Evolutionary conservation across 2,888 invertebrate genomes (phyloP).

Genomic region (Heliconius aoede): DNA sequence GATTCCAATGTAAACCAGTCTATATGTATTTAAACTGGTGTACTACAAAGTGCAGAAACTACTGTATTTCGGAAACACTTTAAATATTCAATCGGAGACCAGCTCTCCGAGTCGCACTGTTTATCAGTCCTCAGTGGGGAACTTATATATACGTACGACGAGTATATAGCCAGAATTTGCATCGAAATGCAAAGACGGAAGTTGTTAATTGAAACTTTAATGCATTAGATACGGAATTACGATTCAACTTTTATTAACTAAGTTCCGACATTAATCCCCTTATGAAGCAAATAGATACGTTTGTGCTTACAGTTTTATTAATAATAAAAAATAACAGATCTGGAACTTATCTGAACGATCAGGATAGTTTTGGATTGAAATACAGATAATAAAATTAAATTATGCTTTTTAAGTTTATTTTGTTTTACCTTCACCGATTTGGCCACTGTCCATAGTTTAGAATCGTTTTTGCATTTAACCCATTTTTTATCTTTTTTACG

Average conservation of each 20-base stretch:
- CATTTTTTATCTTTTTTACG: no score
- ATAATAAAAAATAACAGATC: not conserved
- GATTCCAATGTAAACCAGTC: not conserved
- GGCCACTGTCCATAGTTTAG: no score
- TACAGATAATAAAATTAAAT: no score
- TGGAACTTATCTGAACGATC: no score
- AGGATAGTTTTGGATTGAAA: no score
- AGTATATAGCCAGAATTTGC: slow-evolving; percentile 59
- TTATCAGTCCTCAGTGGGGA: slow-evolving; percentile 52
- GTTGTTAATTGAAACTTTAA: slow-evolving; percentile 78
- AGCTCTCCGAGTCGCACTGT: slow-evolving; percentile 51
- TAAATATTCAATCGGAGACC: slow-evolving; percentile 44
- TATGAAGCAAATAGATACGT: not conserved
- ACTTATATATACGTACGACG: not conserved
- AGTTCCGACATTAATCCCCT: slow-evolving; percentile 3
- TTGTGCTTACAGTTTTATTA: not conserved
- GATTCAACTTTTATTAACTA: slow-evolving; percentile 37
- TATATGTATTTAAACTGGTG: slow-evolving; percentile 1
- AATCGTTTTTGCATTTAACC: no score
- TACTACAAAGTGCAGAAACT: slow-evolving; percentile 19
- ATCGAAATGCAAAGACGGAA: slow-evolving; percentile 73
- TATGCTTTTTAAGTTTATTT: no score
- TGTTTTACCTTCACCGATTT: no score
- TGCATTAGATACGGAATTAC: slow-evolving; percentile 51
- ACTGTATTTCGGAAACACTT: slow-evolving; percentile 28